Conservation (phyloP, 2,888 invertebrate species). For the Antheraea assamensis region DNA sequence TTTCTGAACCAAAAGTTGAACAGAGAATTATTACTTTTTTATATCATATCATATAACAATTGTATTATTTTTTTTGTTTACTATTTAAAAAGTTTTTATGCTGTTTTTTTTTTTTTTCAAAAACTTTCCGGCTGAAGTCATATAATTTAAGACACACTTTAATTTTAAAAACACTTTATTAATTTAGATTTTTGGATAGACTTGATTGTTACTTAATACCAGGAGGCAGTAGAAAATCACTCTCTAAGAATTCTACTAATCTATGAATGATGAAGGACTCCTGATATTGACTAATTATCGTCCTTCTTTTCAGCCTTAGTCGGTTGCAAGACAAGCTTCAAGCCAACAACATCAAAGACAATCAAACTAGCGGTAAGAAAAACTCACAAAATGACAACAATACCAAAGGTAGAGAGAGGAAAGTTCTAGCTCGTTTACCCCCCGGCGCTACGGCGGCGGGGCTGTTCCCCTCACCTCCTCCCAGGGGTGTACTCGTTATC, state of each 20-base stretch:
- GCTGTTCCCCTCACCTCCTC: constrained; percentile 71
- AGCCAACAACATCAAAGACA: constrained; percentile 70
- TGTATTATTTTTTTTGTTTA: neutral
- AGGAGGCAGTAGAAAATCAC: neutral
- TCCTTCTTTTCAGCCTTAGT: constrained; percentile 58
- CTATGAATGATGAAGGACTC: neutral
- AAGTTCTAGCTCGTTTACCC: constrained; percentile 67
- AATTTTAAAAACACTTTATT: neutral
- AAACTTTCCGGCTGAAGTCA: neutral
- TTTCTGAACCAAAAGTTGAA: too few species aligned
- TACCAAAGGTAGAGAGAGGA: constrained; percentile 69
- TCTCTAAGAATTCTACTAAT: too few species aligned
- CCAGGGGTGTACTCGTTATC: constrained; percentile 81
- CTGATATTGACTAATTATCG: neutral
- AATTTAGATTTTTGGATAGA: too few species aligned
- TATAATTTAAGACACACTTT: neutral
- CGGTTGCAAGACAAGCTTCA: constrained; percentile 75
- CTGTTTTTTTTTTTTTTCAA: neutral
- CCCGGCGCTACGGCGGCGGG: constrained; percentile 62
- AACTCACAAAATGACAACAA: constrained; percentile 58
- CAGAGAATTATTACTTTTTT: too few species aligned
- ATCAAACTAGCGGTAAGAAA: constrained; percentile 58
- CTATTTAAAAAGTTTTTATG: neutral
- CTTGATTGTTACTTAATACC: neutral
- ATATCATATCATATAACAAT: neutral